A percentile compares a stretch with the other conserved stretches of the same genome.
These are phyloP conservation scores for Porites evermanni DNA, from an alignment of 92 coral and sea anemone genomes.

Conservation along the genomic window DNA sequence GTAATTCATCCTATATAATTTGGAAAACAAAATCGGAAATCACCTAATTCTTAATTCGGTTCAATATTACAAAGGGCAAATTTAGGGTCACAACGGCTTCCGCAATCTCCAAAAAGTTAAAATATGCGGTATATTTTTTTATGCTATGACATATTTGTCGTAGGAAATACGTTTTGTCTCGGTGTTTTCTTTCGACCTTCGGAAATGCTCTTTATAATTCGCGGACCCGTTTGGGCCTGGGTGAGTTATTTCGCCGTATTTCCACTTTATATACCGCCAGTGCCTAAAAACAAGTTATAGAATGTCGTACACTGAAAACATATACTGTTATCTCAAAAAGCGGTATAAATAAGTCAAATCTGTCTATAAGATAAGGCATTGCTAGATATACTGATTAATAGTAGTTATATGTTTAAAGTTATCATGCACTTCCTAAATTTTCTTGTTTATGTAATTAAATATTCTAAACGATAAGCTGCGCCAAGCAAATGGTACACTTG, in stretches of 20 bases:
- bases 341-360: conserved; percentile 24
- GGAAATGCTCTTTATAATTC: conserved; percentile 14
- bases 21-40: background rate
- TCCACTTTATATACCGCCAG: background rate
- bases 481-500: background rate
- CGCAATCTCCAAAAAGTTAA: background rate
- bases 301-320: background rate
- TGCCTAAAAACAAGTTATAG: background rate
- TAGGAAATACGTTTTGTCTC: background rate
- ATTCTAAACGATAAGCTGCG: background rate
- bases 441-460: conserved; percentile 21
- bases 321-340: background rate
- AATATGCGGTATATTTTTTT: background rate
- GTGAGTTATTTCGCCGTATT: background rate
- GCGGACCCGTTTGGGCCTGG: conserved; percentile 4
- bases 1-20: conserved; percentile 14
- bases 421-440: conserved; percentile 14
- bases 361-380: conserved; percentile 20
- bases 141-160: conserved; percentile 13
- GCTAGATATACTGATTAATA: background rate
- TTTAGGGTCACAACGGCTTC: conserved; percentile 20
- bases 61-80: background rate
- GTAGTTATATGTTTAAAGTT: background rate
- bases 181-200: background rate
- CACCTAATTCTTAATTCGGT: background rate